A percentile compares a stretch with the other conserved stretches of the same genome.
phyloP scores from a whole-genome alignment of 2,797 vertebrate species.

The Avahi laniger region DNA sequence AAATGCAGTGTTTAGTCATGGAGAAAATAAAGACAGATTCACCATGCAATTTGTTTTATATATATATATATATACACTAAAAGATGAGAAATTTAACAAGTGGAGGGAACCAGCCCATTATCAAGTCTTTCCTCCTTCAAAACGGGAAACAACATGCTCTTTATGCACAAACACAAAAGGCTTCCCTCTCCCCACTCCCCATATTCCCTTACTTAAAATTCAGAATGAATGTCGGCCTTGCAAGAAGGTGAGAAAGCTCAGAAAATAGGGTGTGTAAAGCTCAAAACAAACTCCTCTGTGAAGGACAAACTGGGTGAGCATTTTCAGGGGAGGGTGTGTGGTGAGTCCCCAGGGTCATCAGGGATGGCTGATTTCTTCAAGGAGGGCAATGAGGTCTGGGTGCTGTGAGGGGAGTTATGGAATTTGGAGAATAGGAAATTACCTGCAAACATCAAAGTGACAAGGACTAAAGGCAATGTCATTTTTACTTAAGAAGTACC shows the following conservation, averaged over 20 bases:
- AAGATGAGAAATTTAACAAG: conserved; percentile 76
- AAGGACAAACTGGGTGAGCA: conserved; percentile 73
- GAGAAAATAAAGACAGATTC: conserved; percentile 83
- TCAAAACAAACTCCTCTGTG: conserved; percentile 71
- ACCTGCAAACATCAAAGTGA: conserved; percentile 3
- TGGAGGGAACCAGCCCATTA: conserved; percentile 69
- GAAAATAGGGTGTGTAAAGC: neutral
- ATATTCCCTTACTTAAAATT: conserved; percentile 73
- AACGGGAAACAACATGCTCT: conserved; percentile 58
- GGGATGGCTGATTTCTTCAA: neutral
- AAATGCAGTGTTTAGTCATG: conserved; percentile 82
- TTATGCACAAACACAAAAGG: conserved; percentile 75
- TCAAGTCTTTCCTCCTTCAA: conserved; percentile 70
- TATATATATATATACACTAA: conserved; percentile 41
- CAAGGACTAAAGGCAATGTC: neutral
- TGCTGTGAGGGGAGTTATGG: neutral
- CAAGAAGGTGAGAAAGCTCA: conserved; percentile 45
- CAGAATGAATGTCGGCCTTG: conserved; percentile 52
- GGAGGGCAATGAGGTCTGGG: neutral
- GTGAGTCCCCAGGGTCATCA: neutral
- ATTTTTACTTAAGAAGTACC: conserved; percentile 8
- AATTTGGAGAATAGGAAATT: neutral
- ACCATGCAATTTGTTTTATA: conserved; percentile 67
- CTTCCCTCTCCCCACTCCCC: neutral
- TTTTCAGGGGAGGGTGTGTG: conserved; percentile 44